Evolutionary conservation across 2,113 vertebrate genomes (phyloP), one percentile per base, ranked within the genome.

Genomic region (Ctenodactylus gundi): DNA sequence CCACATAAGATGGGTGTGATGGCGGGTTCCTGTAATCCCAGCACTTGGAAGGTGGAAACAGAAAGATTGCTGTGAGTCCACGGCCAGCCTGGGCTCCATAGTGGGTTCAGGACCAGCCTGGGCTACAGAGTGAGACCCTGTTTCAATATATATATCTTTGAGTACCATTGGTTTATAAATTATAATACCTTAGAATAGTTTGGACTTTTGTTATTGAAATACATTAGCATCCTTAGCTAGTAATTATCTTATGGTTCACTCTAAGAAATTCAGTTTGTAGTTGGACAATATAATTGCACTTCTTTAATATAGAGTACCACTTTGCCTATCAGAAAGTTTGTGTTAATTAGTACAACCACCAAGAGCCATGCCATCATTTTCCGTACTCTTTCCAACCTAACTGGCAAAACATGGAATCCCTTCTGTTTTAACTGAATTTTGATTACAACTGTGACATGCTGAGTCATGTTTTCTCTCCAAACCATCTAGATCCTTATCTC

Each of bases 341-440:
- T 76, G 51, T 34, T 41, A 7, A 0, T 9, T 65, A 31, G 6
- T 53, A 7, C 6, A 31, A 1, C 25, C 25, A 15, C 8, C 55
- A 44, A 31, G 21, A 85, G 27, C 4, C 14, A 15, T 31, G 34
- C 8, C 23, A 10, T 41, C 8, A 57, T 27, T 65, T 90, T 78
- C 4, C 86, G 14, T 51, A 20, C 9, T 14, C 1, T 81, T 57
- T 4, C 6, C 51, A n/a, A 60, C 73, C 73, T 18, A 64, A 13
- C 68, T 51, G 18, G 39, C 1, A 41, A 36, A 18, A 65, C 39
- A 51, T 27, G 27, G 46, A 20, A 67, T 41, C 36, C 84, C 44
- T 81, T 17, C 58, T 75, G 36, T 68, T 85, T 77, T 55, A 55
- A 77, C 17, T 77, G 29, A 82, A 85, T 41, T 88, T 83, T 81